Evolutionary conservation across 2,113 vertebrate genomes (phyloP).

Genomic region (Vicugna pacos): DNA sequence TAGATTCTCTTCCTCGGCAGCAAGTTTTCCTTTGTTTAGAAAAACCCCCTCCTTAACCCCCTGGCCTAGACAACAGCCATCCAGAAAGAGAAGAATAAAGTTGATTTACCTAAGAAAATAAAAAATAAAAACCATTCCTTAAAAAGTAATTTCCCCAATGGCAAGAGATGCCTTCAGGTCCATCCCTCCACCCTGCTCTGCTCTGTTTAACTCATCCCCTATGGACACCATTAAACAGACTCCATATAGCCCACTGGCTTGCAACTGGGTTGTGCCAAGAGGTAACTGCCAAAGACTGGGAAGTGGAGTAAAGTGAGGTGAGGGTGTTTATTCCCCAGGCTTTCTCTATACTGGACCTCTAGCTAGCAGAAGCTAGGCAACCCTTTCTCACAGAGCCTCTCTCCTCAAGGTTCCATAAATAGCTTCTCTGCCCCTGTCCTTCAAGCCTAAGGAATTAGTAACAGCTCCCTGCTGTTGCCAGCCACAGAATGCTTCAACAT

Average conservation of each 20-base stretch:
- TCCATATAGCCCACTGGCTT: background rate
- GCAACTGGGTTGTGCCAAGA: background rate
- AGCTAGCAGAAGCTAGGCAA: background rate
- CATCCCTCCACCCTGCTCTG: background rate
- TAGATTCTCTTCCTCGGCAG: background rate
- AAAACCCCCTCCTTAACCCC: background rate
- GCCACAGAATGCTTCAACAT: background rate
- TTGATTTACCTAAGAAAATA: slow-evolving; percentile 8
- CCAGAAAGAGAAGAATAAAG: background rate
- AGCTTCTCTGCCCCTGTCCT: background rate
- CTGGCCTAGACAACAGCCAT: background rate
- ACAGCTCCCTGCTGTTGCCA: background rate
- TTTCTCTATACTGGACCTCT: background rate
- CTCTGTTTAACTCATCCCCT: background rate
- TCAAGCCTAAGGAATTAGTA: background rate
- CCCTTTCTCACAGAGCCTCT: background rate
- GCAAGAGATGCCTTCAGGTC: background rate
- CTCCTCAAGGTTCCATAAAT: background rate
- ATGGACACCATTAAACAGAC: background rate
- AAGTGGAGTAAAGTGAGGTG: background rate
- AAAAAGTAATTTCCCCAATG: background rate
- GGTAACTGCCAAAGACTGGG: background rate
- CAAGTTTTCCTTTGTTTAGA: background rate
- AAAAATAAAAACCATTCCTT: background rate
- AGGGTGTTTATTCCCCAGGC: background rate